These are phyloP conservation scores for Pollachius pollachius DNA, from an alignment of 2,113 vertebrate species.

Conservation along the genomic window DNA sequence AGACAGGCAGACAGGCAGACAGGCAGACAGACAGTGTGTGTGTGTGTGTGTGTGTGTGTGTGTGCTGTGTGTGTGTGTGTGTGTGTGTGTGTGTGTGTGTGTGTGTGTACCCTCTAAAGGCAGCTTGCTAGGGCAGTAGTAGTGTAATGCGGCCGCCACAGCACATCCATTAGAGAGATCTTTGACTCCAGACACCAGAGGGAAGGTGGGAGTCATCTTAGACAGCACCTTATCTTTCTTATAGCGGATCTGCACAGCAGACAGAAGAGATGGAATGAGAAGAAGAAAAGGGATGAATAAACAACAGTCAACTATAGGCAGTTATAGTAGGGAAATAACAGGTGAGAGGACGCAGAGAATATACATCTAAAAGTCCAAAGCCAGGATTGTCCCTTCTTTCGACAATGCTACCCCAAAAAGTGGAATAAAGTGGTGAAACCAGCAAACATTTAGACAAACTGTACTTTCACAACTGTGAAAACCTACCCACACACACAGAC, in stretches of 20 bases:
- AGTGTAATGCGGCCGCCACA: slow-evolving; percentile 82
- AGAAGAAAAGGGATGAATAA: neutral
- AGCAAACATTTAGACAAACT: neutral
- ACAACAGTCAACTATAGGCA: neutral
- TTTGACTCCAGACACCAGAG: slow-evolving; percentile 78
- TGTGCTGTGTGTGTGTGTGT: slow-evolving; percentile 9
- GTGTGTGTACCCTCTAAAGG: slow-evolving; percentile 80
- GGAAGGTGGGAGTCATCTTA: slow-evolving; percentile 84
- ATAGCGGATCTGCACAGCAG: slow-evolving; percentile 81
- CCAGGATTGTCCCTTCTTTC: neutral
- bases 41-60: slow-evolving; percentile 13
- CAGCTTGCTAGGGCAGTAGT: slow-evolving; percentile 82
- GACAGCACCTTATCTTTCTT: slow-evolving; percentile 86
- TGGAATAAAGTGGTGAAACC: neutral
- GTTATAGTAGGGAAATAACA: neutral
- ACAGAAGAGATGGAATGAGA: neutral
- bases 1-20: no score
- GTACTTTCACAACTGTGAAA: neutral
- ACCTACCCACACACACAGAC: neutral
- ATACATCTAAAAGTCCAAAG: slow-evolving; percentile 18
- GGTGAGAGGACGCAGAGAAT: neutral
- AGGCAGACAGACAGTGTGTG: neutral
- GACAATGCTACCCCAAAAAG: no score
- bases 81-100: neutral
- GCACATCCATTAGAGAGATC: slow-evolving; percentile 89